Conservation (phyloP, 2,888 invertebrate genomes). For the Scrobipalpa atriplicella region DNA sequence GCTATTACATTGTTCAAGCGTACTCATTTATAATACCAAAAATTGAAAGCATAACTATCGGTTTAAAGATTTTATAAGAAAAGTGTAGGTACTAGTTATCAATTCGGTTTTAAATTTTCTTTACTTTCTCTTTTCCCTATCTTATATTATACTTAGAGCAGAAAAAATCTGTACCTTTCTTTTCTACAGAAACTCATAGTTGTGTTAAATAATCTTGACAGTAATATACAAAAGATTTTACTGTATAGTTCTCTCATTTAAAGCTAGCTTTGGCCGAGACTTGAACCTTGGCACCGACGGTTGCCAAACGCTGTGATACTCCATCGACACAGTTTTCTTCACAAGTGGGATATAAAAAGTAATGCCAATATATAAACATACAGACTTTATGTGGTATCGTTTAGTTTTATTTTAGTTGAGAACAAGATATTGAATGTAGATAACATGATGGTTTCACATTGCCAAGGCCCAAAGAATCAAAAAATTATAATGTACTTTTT, state of each 20-base stretch:
- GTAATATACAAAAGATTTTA: not conserved
- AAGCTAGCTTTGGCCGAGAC: not conserved
- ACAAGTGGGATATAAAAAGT: not conserved
- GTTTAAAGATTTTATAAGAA: too few relatives aligned
- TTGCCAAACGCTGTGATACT: constrained; percentile 7
- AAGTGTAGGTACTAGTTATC: too few relatives aligned
- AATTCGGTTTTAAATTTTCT: too few relatives aligned
- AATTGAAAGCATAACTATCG: too few relatives aligned
- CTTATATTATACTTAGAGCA: not conserved
- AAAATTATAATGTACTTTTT: not conserved
- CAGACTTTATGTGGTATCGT: not conserved
- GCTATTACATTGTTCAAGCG: too few relatives aligned
- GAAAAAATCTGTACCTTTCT: not conserved
- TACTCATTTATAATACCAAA: too few relatives aligned
- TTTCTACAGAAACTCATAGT: not conserved
- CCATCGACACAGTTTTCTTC: constrained; percentile 9
- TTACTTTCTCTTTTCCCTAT: too few relatives aligned
- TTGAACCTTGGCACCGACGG: constrained; percentile 13
- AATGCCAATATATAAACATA: constrained; percentile 9
- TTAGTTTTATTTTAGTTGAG: not conserved
- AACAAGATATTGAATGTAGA: not conserved
- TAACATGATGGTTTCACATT: not conserved
- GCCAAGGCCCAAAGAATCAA: too few relatives aligned
- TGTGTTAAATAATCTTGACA: not conserved
- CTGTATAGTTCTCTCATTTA: not conserved